Conservation (phyloP, 2,113 vertebrate genomes). For the Hemiprocne comata region DNA sequence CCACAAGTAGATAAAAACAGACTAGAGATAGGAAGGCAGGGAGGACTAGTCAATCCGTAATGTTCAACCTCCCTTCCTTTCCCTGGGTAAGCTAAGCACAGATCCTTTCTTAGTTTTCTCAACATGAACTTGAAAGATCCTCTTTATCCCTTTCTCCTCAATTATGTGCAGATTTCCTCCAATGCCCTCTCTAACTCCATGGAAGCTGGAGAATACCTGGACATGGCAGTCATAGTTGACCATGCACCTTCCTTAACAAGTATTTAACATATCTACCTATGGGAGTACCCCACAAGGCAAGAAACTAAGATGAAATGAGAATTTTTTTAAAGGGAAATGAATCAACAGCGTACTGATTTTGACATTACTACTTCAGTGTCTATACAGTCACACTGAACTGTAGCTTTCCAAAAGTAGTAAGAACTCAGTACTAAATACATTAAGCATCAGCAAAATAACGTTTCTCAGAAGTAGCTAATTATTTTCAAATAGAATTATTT, state of each 20-base stretch:
- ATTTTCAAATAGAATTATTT: background rate
- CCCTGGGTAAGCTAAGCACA: background rate
- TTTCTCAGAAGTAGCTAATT: background rate
- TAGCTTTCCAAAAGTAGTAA: background rate
- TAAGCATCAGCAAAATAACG: background rate
- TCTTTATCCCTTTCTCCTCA: background rate
- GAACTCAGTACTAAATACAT: background rate
- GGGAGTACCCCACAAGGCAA: background rate
- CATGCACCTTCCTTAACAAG: accelerated
- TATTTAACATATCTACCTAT: background rate
- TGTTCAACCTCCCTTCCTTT: background rate
- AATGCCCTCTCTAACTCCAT: background rate
- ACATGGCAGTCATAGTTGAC: accelerated
- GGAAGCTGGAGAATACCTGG: background rate
- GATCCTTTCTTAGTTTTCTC: background rate
- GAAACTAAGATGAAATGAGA: background rate
- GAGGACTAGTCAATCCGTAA: background rate
- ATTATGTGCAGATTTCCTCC: background rate
- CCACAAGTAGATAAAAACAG: background rate
- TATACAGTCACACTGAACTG: background rate
- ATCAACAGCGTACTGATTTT: accelerated
- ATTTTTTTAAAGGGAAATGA: background rate
- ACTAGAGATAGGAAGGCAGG: background rate
- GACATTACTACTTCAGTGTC: background rate
- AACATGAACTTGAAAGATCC: background rate